These are phyloP conservation scores for Drosophila lacteicornis DNA, from an alignment of 1,140 invertebrate species.

Conservation along the genomic window DNA sequence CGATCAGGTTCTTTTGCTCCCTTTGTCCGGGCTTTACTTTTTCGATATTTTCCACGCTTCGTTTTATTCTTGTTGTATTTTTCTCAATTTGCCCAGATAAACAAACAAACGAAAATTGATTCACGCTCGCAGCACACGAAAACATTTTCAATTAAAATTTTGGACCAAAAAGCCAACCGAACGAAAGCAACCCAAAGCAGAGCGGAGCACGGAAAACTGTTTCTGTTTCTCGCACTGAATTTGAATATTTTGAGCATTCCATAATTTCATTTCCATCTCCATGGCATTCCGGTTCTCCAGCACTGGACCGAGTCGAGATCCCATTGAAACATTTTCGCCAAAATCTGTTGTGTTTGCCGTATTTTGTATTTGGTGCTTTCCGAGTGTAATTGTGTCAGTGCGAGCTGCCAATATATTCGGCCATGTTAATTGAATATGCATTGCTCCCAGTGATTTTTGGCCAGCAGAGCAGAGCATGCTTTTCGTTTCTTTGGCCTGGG, in stretches of 20 bases:
- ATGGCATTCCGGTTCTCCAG: slow-evolving; percentile 54
- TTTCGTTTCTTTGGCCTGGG: slow-evolving; percentile 27
- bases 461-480: slow-evolving; percentile 45
- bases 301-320: slow-evolving; percentile 36
- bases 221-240: slow-evolving; percentile 63
- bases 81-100: slow-evolving; percentile 71
- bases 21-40: slow-evolving; percentile 30
- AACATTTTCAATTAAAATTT: slow-evolving; percentile 76
- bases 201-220: slow-evolving; percentile 33
- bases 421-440: slow-evolving; percentile 78
- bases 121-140: slow-evolving; percentile 78
- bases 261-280: slow-evolving; percentile 71
- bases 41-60: slow-evolving; percentile 27
- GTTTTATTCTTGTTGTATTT: slow-evolving; percentile 41
- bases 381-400: slow-evolving; percentile 22
- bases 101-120: slow-evolving; percentile 77
- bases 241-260: slow-evolving; percentile 73
- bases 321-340: slow-evolving; percentile 57
- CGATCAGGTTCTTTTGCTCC: slow-evolving; percentile 49
- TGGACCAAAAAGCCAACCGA: slow-evolving; percentile 55
- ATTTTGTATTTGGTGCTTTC: slow-evolving; percentile 37
- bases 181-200: slow-evolving; percentile 41
- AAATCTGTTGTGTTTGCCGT: slow-evolving; percentile 41
- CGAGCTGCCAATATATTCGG: slow-evolving; percentile 38
- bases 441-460: slow-evolving; percentile 59